Percentiles rank a stretch among this genome's conserved stretches.
Conservation (phyloP, 2,797 vertebrate genomes). For the Melanotaenia nigrans region DNA sequence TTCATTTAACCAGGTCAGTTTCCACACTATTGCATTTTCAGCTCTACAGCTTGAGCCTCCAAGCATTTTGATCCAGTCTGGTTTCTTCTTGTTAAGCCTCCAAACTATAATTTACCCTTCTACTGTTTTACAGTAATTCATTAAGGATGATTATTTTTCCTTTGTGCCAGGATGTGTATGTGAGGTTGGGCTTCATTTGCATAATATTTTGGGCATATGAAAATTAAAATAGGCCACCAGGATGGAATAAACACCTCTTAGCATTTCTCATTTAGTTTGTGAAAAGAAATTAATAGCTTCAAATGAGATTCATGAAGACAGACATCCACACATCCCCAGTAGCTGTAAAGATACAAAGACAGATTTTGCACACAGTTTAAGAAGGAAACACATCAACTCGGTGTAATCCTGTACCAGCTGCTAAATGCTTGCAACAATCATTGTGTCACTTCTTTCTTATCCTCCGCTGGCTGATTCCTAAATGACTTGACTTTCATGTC, state of each 20-base stretch:
- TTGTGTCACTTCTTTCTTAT: constrained; percentile 28
- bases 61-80: constrained; percentile 39
- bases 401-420: constrained; percentile 52
- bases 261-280: constrained; percentile 70
- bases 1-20: constrained; percentile 54
- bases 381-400: not conserved
- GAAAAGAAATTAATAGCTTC: constrained; percentile 70
- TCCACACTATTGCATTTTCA: constrained; percentile 33
- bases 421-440: constrained; percentile 47
- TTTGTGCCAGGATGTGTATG: constrained; percentile 43
- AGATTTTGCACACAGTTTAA: constrained; percentile 6
- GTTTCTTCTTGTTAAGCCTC: constrained; percentile 55
- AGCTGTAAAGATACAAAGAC: not conserved
- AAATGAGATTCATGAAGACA: constrained; percentile 69
- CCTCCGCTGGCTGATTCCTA: constrained; percentile 40
- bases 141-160: constrained; percentile 61
- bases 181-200: constrained; percentile 42
- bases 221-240: constrained; percentile 44
- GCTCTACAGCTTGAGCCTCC: constrained; percentile 22
- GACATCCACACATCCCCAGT: not conserved
- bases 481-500: constrained; percentile 58
- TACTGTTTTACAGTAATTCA: constrained; percentile 58
- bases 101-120: constrained; percentile 48
- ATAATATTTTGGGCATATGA: constrained; percentile 64
- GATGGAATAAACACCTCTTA: constrained; percentile 65